Percentiles rank a stretch among this genome's conserved stretches.
Conservation (phyloP, 2,888 invertebrate genomes). For the Myathropa florea region DNA sequence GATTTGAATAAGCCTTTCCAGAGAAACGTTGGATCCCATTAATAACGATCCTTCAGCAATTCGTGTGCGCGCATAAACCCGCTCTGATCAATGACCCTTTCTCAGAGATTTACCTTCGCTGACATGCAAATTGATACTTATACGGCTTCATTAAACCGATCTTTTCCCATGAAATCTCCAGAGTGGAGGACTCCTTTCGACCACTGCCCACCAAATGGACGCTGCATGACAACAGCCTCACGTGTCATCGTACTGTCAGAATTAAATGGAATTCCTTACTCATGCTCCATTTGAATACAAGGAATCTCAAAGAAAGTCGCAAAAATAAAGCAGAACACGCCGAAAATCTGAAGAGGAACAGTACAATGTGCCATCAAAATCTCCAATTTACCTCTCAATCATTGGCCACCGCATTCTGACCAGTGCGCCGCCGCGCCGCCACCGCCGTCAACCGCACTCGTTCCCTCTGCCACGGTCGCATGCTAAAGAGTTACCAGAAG, state of each 20-base stretch:
- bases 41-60: not conserved
- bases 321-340: not conserved
- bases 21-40: not conserved
- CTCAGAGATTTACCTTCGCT: slow-evolving; percentile 6
- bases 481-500: slow-evolving; percentile 14
- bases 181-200: not conserved
- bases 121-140: slow-evolving; percentile 65
- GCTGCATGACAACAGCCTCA: slow-evolving; percentile 31
- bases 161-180: slow-evolving; percentile 59
- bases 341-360: slow-evolving; percentile 8
- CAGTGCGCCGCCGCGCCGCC: not conserved
- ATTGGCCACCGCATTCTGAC: slow-evolving; percentile 58
- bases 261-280: slow-evolving; percentile 49
- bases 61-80: not conserved
- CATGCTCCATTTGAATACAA: slow-evolving; percentile 39
- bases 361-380: slow-evolving; percentile 60
- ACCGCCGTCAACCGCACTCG: not conserved
- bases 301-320: slow-evolving; percentile 18
- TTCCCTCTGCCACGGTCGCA: slow-evolving; percentile 3
- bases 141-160: slow-evolving; percentile 68
- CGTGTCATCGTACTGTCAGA: slow-evolving; percentile 66
- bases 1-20: not conserved
- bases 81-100: slow-evolving; percentile 41
- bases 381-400: slow-evolving; percentile 70
- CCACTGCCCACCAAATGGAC: slow-evolving; percentile 15